These are phyloP conservation scores for Heteromyza rotundicornis DNA, from an alignment of 2,888 invertebrate genomes.

Conservation along the genomic window DNA sequence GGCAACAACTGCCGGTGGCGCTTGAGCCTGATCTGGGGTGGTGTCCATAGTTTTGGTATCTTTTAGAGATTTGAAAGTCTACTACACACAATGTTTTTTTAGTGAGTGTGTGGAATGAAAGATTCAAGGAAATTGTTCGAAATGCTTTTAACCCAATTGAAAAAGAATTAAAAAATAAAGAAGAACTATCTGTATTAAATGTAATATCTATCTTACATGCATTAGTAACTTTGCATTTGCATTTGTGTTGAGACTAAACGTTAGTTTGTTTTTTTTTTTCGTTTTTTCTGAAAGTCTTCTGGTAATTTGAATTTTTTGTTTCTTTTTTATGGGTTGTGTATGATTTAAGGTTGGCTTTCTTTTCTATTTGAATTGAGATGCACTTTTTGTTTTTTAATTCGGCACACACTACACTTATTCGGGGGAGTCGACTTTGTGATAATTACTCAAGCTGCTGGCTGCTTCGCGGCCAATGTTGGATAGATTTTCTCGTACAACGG, in stretches of 20 bases:
- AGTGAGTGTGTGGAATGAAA: too few relatives aligned
- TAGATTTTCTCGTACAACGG: conserved; percentile 69
- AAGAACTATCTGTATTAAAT: neutral
- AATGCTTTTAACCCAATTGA: too few relatives aligned
- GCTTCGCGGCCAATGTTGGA: conserved; percentile 69
- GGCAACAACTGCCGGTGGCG: conserved; percentile 29
- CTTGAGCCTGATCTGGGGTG: conserved; percentile 20
- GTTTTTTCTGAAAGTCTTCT: conserved; percentile 3
- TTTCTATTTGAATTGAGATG: neutral
- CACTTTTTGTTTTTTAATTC: neutral
- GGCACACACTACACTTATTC: conserved; percentile 46
- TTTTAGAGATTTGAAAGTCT: too few relatives aligned
- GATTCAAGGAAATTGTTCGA: conserved; percentile 5
- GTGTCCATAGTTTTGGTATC: conserved; percentile 43
- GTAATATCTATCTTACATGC: neutral
- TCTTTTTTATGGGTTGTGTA: conserved; percentile 24
- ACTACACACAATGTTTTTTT: too few relatives aligned
- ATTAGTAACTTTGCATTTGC: neutral
- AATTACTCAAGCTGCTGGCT: conserved; percentile 55
- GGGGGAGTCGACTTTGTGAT: conserved; percentile 61
- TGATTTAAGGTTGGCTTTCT: conserved; percentile 12
- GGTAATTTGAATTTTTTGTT: conserved; percentile 30
- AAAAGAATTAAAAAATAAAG: neutral
- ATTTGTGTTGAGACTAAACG: neutral
- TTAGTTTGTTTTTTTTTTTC: conserved; percentile 1